Evolutionary conservation across 2,888 invertebrate genomes (phyloP).

Genomic region (Cheilosia vulpina): DNA sequence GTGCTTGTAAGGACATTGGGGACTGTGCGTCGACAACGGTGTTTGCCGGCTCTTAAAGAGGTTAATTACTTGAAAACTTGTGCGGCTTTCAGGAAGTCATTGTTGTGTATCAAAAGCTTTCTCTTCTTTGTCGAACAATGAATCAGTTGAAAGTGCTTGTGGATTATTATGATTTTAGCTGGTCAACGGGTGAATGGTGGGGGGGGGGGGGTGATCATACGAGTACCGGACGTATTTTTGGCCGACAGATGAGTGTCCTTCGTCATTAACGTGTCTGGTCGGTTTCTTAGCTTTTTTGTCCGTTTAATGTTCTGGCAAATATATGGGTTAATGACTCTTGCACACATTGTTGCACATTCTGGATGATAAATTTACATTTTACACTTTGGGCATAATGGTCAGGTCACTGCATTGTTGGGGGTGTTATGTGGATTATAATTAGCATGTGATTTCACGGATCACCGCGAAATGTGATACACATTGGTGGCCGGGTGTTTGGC

Average conservation of each 20-base stretch:
- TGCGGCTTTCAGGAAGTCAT: constrained; percentile 57
- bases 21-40: constrained; percentile 46
- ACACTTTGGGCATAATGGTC: constrained; percentile 11
- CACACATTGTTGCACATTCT: constrained; percentile 23
- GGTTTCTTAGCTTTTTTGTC: constrained; percentile 20
- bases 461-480: constrained; percentile 14
- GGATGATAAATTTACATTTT: constrained; percentile 43
- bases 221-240: constrained; percentile 50
- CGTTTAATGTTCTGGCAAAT: constrained; percentile 55
- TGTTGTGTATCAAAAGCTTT: constrained; percentile 44
- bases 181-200: background rate
- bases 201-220: background rate
- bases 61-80: constrained; percentile 64
- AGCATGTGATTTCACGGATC: constrained; percentile 37
- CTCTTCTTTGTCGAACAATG: constrained; percentile 62
- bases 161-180: background rate
- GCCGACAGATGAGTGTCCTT: constrained; percentile 21
- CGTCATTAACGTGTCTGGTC: constrained; percentile 20
- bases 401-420: constrained; percentile 34
- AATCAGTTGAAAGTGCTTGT: constrained; percentile 45
- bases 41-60: constrained; percentile 43
- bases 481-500: constrained; percentile 5
- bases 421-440: constrained; percentile 45
- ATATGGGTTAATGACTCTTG: constrained; percentile 65
- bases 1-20: constrained; percentile 65